Evolutionary conservation across 2,113 vertebrate genomes (phyloP).

Genomic region (Illadopsis cleaveri): DNA sequence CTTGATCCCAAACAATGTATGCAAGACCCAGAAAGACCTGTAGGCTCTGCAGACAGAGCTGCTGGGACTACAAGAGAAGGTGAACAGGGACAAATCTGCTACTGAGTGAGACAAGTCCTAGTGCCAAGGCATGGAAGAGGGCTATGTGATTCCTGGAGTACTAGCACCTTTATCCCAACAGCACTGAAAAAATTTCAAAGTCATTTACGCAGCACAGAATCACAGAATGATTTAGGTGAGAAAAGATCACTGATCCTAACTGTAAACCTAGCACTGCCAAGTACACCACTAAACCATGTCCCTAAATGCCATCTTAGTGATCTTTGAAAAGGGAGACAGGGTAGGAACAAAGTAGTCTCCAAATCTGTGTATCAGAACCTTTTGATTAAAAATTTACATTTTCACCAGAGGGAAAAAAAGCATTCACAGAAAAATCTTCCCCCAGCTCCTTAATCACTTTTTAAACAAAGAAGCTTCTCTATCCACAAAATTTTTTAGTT

Average conservation of each 20-base stretch:
- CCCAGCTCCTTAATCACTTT: background rate
- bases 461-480: background rate
- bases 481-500: background rate
- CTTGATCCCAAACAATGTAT: constrained; percentile 1
- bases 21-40: background rate
- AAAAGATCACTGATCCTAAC: background rate
- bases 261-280: background rate
- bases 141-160: background rate
- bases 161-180: background rate
- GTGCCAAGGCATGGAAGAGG: background rate
- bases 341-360: background rate
- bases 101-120: background rate
- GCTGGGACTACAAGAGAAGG: background rate
- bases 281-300: background rate
- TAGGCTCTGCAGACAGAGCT: background rate
- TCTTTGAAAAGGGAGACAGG: background rate
- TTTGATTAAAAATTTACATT: background rate
- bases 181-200: background rate
- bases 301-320: background rate
- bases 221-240: background rate
- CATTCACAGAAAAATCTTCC: background rate
- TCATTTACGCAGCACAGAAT: background rate
- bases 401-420: background rate
- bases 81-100: background rate
- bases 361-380: background rate